Base-by-base conservation (phyloP, 2,888 invertebrate genomes). In the Macrophya annulata region DNA sequence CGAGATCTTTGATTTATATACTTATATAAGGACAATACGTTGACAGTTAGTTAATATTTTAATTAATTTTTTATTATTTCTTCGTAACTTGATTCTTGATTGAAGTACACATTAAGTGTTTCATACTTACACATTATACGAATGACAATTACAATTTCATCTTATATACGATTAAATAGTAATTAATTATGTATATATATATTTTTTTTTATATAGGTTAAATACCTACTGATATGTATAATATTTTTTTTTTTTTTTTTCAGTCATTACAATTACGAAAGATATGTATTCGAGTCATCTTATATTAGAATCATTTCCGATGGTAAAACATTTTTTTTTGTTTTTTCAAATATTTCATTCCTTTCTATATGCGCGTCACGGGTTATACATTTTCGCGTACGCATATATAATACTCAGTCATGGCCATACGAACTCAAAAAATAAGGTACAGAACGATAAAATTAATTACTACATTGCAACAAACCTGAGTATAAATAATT, bases 201-300 rank as follows among this genome's bases (percentile, higher is more conserved):
- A 21, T 45, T 21, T 17, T 45, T 76, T 84, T 45, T 21, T 77
- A 31, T 51, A 62, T 62, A 59, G 62, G 59, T 62, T 62, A 65
- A 17, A 59, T 62, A 65, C 48, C 48, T 85, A 76, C n/a, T 91
- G 91, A 91, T 91, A 91, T 91, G 91, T 91, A 87, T 91, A 89
- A 89, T 90, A 91, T 91, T n/a, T 21, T 17, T 48, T n/a, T 51
- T 51, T 51, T 62, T 51, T 51, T 62, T 90, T 88, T 89, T 91
- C 91, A 91, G 91, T 91, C 90, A 86, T 86, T 89, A 88, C 87
- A 85, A 87, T 88, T 85, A 89, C 88, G 87, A 86, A 89, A 88
- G 88, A 90, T 87, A 85, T 87, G 86, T 55, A 31, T 81, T 25
- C 59, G 81, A 77, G 55, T 77, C 55, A 37, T 81, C 77, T 84